Evolutionary conservation across 2,888 invertebrate genomes (phyloP).

Genomic region (Tribolium freemani): DNA sequence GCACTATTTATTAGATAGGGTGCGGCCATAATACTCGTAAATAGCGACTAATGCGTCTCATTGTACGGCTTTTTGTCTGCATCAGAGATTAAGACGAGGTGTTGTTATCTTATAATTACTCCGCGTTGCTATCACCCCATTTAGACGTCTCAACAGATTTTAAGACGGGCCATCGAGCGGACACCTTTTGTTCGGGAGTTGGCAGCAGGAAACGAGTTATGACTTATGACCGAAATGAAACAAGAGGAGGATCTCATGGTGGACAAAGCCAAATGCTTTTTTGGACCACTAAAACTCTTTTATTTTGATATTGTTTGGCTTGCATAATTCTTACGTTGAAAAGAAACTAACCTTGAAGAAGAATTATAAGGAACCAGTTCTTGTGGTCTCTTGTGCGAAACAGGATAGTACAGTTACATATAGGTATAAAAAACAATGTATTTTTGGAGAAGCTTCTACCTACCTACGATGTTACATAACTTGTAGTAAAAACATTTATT

Average conservation of each 20-base stretch:
- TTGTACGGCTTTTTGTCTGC: conserved; percentile 63
- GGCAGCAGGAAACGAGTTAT: not conserved
- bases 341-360: conserved; percentile 42
- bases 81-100: conserved; percentile 63
- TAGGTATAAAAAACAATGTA: conserved; percentile 14
- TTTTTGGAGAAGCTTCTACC: conserved; percentile 20
- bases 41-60: conserved; percentile 63
- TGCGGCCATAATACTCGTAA: conserved; percentile 62
- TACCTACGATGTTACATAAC: conserved; percentile 20
- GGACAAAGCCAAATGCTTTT: conserved; percentile 6
- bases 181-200: conserved; percentile 32
- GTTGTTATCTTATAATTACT: conserved; percentile 63
- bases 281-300: not conserved
- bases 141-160: conserved; percentile 46
- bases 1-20: conserved; percentile 58
- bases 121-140: conserved; percentile 40
- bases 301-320: conserved; percentile 30
- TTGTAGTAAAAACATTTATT: conserved; percentile 9
- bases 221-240: not conserved
- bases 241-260: not conserved
- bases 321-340: conserved; percentile 42
- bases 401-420: conserved; percentile 39
- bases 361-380: conserved; percentile 44
- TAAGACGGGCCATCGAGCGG: conserved; percentile 36
- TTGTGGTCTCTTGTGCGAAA: conserved; percentile 27